These are phyloP conservation scores for Physocephala rufipes DNA, from an alignment of 2,888 invertebrate species.

Conservation along the genomic window DNA sequence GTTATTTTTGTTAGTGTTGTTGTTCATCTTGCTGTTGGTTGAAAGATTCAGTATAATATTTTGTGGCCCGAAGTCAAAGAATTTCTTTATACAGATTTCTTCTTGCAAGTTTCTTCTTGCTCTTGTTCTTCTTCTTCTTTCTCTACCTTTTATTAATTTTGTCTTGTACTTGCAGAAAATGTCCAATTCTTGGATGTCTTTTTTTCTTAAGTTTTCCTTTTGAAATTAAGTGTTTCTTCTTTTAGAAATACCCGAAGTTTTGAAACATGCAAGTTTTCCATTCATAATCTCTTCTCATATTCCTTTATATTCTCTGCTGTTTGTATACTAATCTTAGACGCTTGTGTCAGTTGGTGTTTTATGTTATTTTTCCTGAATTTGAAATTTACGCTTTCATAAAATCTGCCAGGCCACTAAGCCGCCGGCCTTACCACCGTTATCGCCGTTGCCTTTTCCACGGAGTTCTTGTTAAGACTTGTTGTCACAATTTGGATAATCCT, in stretches of 20 bases:
- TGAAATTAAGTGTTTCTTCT: background rate
- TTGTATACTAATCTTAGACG: background rate
- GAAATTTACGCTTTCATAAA: conserved; percentile 23
- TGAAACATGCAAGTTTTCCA: background rate
- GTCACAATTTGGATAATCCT: conserved; percentile 30
- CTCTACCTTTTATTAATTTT: conserved; percentile 1
- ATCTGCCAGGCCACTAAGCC: too few relatives aligned
- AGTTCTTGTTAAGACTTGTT: conserved; percentile 30
- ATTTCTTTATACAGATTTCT: conserved; percentile 38
- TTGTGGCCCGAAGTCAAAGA: conserved; percentile 47
- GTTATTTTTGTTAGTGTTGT: background rate
- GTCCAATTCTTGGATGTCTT: background rate
- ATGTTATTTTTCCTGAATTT: conserved; percentile 29
- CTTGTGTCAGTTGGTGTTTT: background rate
- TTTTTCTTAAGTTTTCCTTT: conserved; percentile 9
- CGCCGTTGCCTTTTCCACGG: background rate
- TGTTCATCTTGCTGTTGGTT: conserved; percentile 20
- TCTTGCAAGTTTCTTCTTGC: background rate
- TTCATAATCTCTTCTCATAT: background rate
- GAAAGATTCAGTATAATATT: conserved; percentile 46
- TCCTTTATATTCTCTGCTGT: background rate
- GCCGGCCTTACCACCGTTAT: too few relatives aligned
- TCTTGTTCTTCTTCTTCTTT: background rate
- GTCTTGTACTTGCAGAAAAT: background rate
- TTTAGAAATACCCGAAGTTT: background rate